These are phyloP conservation scores for Ericerus pela DNA, from an alignment of 1,140 invertebrate species.

Conservation along the genomic window DNA sequence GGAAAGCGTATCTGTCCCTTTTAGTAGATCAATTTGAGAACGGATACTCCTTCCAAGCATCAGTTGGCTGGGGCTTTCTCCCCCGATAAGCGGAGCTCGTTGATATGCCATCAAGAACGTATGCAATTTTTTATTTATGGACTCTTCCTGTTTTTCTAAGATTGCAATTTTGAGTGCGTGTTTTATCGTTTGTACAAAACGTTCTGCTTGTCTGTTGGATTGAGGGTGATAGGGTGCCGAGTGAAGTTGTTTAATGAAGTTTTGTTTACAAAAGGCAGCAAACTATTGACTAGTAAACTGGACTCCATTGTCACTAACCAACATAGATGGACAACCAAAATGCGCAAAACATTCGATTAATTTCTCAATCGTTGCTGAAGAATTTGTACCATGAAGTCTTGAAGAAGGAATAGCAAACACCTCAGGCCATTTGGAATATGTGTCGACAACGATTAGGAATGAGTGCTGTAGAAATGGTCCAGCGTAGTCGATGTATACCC, in stretches of 20 bases:
- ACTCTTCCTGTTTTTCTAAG: constrained; percentile 16
- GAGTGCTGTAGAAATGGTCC: constrained; percentile 29
- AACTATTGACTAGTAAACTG: constrained; percentile 23
- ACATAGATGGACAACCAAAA: constrained; percentile 21
- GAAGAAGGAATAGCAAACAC: too few species aligned
- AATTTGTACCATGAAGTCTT: constrained; percentile 11
- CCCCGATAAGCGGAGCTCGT: too few species aligned
- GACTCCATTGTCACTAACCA: constrained; percentile 26
- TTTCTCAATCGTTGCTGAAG: constrained; percentile 8
- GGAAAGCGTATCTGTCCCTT: too few species aligned
- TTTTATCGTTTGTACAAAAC: constrained; percentile 31
- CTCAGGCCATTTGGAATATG: constrained; percentile 34
- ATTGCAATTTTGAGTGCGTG: too few species aligned
- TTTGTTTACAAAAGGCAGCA: constrained; percentile 21
- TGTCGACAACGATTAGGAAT: constrained; percentile 34
- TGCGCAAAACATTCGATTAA: constrained; percentile 23
- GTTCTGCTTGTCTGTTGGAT: constrained; percentile 27
- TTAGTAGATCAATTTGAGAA: too few species aligned
- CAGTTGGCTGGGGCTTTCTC: too few species aligned
- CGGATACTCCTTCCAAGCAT: too few species aligned
- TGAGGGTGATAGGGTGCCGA: constrained; percentile 25
- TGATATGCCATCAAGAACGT: constrained; percentile 11
- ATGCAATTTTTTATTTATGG: not conserved
- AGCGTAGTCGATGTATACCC: constrained; percentile 32
- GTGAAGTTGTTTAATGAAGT: constrained; percentile 21